Percentiles rank a stretch among this genome's conserved stretches.
Conservation (phyloP, 2,797 vertebrate species). For the Caiman crocodilus region DNA sequence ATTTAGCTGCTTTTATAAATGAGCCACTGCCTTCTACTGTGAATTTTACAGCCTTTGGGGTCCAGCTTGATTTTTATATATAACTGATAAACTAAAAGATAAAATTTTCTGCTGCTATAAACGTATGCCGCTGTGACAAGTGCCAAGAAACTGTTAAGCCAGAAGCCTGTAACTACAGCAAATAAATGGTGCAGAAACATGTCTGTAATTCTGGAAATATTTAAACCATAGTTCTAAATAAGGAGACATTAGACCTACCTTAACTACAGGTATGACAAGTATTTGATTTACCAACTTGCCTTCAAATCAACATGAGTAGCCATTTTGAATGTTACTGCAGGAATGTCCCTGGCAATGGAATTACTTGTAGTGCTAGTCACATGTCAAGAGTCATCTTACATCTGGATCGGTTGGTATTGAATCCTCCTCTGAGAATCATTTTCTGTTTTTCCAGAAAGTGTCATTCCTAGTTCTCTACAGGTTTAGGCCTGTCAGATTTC, state of each 20-base stretch:
- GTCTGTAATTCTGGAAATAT: not conserved
- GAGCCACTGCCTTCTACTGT: too few species aligned
- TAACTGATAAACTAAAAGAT: too few species aligned
- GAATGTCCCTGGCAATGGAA: not conserved
- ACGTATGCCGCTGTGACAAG: too few species aligned
- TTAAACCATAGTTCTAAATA: not conserved
- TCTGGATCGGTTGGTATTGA: not conserved
- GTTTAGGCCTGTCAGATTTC: not conserved
- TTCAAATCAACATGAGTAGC: not conserved
- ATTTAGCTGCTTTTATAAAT: too few species aligned
- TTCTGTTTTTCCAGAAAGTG: slow-evolving; percentile 23
- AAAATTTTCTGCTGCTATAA: too few species aligned
- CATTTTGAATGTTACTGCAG: not conserved
- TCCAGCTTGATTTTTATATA: too few species aligned
- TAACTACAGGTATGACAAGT: not conserved
- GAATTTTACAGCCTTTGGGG: too few species aligned
- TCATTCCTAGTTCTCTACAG: not conserved
- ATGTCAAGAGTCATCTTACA: not conserved
- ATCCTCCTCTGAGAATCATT: not conserved
- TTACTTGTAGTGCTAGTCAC: not conserved
- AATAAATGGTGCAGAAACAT: not conserved
- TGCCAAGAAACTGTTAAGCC: too few species aligned
- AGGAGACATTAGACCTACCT: not conserved
- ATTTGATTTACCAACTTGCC: not conserved
- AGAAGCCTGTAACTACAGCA: not conserved